Evolutionary conservation across 2,888 invertebrate genomes (phyloP).

Genomic region (Flabesymbios commensalis): DNA sequence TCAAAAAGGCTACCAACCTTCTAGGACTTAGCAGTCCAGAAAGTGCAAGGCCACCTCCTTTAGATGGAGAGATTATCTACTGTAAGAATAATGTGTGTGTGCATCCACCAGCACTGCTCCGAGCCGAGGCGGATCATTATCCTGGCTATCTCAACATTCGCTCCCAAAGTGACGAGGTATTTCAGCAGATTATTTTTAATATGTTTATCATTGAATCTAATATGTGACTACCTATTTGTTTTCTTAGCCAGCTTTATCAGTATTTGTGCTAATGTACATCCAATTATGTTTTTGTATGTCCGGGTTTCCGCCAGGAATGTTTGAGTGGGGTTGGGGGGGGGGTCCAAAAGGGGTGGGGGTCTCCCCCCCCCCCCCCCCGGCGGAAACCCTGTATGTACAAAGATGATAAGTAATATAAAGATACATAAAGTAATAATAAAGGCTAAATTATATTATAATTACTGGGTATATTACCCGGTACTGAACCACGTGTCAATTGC

Average conservation of each 20-base stretch:
- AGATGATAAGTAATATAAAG: no score
- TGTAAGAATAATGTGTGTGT: constrained; percentile 95
- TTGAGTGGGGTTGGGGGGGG: no score
- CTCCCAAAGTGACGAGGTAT: constrained; percentile 62
- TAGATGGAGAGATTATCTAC: constrained; percentile 65
- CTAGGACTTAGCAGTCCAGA: constrained; percentile 49
- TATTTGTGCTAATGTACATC: neutral
- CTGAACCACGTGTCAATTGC: no score
- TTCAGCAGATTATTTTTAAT: neutral
- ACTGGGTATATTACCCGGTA: no score
- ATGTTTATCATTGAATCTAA: neutral
- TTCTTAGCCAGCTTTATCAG: neutral
- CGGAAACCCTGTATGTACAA: no score
- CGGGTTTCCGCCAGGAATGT: no score
- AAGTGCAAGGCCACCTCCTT: constrained; percentile 49
- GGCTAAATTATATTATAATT: no score
- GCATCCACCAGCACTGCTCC: constrained; percentile 84
- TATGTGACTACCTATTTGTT: neutral
- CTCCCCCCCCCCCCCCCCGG: no score
- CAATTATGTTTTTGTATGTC: constrained; percentile 3
- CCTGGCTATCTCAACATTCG: constrained; percentile 90
- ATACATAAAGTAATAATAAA: no score
- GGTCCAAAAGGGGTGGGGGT: no score
- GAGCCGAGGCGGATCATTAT: constrained; percentile 84
- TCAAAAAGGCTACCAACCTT: constrained; percentile 57